Percentiles rank a stretch among this genome's conserved stretches.
These are phyloP conservation scores for Anastrepha ludens DNA, from an alignment of 1,140 invertebrate genomes.

Conservation along the genomic window DNA sequence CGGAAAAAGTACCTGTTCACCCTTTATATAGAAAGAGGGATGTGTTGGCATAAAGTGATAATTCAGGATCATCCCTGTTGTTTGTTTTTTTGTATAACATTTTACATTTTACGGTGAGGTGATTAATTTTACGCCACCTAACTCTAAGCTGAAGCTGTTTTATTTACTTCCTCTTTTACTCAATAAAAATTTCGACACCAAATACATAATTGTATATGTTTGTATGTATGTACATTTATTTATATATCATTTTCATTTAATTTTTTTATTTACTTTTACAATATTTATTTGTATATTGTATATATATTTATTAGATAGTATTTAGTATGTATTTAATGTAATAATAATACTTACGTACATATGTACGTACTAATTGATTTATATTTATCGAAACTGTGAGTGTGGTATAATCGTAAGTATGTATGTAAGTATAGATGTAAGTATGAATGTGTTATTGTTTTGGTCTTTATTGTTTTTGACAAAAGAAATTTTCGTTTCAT, in stretches of 20 bases:
- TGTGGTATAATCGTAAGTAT: neutral
- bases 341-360: constrained; percentile 51
- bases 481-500: constrained; percentile 44
- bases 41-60: no score
- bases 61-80: no score
- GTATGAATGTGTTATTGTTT: constrained; percentile 19
- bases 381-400: constrained; percentile 38
- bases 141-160: no score
- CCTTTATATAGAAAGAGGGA: no score
- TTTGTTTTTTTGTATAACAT: no score
- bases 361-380: neutral
- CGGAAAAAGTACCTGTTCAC: no score
- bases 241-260: constrained; percentile 9
- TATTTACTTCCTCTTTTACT: no score
- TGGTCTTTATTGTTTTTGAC: constrained; percentile 37
- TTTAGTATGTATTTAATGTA: neutral
- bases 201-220: constrained; percentile 6
- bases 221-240: constrained; percentile 44
- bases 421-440: neutral
- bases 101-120: no score
- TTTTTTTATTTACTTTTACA: constrained; percentile 3
- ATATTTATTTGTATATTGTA: constrained; percentile 44
- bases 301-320: constrained; percentile 32
- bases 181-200: neutral
- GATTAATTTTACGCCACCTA: no score